Conservation (phyloP, 2,888 invertebrate genomes). For the Tenthredo distinguenda region DNA sequence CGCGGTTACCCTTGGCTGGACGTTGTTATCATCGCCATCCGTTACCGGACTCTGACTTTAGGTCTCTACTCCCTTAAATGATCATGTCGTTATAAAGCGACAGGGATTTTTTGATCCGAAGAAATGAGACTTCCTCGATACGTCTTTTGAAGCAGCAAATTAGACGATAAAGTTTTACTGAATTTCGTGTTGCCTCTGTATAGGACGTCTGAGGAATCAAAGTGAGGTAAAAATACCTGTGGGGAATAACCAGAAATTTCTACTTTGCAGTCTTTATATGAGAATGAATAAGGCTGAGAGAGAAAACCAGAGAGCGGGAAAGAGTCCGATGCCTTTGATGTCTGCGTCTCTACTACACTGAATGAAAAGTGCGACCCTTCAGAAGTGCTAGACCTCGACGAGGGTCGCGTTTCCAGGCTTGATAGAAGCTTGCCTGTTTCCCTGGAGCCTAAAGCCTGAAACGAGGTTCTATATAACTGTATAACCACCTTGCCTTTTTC, state of each 20-base stretch:
- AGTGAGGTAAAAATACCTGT: neutral
- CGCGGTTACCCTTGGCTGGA: constrained; percentile 54
- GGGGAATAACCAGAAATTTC: constrained; percentile 11
- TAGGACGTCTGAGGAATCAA: neutral
- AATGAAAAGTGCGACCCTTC: constrained; percentile 49
- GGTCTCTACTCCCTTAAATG: constrained; percentile 24
- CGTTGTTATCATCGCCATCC: constrained; percentile 44
- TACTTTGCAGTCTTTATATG: neutral
- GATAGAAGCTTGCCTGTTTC: constrained; percentile 16
- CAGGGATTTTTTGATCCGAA: neutral
- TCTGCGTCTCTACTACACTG: constrained; percentile 61
- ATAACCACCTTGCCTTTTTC: constrained; percentile 23
- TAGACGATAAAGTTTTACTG: neutral
- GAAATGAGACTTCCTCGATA: neutral
- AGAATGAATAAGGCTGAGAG: neutral
- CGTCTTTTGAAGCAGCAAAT: neutral
- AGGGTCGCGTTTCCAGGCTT: constrained; percentile 30
- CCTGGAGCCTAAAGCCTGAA: constrained; percentile 19
- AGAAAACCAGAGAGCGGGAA: constrained; percentile 1
- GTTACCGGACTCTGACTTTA: constrained; percentile 13
- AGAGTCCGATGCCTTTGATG: constrained; percentile 67
- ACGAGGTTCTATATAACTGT: constrained; percentile 22
- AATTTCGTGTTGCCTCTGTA: neutral
- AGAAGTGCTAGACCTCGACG: constrained; percentile 46
- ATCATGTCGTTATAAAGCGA: neutral